Conservation (phyloP, 2,797 vertebrate genomes). For the Setipinna tenuifilis region DNA sequence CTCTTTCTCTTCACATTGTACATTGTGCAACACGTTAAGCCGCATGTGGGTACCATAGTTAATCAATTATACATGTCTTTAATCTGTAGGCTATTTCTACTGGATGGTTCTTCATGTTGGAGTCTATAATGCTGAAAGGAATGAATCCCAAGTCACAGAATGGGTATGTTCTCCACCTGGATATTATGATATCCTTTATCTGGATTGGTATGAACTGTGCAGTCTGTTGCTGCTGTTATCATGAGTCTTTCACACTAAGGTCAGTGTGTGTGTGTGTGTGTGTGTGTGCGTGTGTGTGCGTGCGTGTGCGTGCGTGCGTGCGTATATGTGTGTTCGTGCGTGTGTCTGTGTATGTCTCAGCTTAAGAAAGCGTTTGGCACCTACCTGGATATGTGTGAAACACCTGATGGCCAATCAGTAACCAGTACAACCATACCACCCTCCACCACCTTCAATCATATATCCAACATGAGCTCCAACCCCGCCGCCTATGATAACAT, state of each 20-base stretch:
- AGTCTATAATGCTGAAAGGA: conserved; percentile 26
- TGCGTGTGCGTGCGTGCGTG: background rate
- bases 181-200: background rate
- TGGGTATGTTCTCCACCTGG: conserved; percentile 59
- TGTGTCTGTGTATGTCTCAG: conserved; percentile 49
- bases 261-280: background rate
- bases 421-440: background rate
- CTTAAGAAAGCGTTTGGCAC: conserved; percentile 53
- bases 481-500: background rate
- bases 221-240: background rate
- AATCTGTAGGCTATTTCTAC: conserved; percentile 54
- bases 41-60: no score
- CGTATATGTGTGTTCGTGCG: background rate
- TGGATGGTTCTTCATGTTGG: conserved; percentile 60
- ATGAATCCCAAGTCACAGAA: conserved; percentile 47
- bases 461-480: background rate
- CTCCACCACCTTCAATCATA: background rate
- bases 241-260: background rate
- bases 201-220: background rate
- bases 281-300: background rate
- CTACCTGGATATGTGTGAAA: conserved; percentile 51
- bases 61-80: background rate
- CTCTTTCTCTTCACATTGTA: no score
- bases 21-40: no score
- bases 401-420: background rate